Base-by-base conservation (phyloP, 1,140 invertebrate species). In the Muscidifurax raptorellus region DNA sequence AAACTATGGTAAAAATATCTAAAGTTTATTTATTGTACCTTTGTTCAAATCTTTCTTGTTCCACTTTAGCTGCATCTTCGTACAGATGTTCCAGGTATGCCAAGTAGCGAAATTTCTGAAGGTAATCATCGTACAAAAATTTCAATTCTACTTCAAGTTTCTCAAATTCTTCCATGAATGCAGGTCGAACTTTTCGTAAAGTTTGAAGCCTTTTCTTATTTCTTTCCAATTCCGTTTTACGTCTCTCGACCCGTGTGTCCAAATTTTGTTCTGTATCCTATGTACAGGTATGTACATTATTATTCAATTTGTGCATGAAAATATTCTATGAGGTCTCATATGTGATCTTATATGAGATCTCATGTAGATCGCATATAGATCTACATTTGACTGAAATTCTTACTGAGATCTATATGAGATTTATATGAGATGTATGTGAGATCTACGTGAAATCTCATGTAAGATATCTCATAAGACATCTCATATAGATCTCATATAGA, bases 111-210 rank as follows among this genome's bases (percentile, higher is more conserved):
- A 98, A 96, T 80, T 97, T 96, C 75, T 96, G 94, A 47, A 99
- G 95, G 93, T 99, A 99, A 84, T 96, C 95, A 74, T 97, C 95
- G 92, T 99, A 99, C 18, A 98, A 93, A 87, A 95, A 93, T 88
- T 97, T 96, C 10, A 99, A 92, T 90, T 99, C 98, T 69, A 94
- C 93, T 92, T 99, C 98, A 15, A 98, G 94, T 71, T 96, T 96
- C 86, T 99, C 98, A 92, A 99, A 98, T 92, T 99, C 99, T 89
- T 99, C 97, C 95, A 99, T 97, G 91, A 99, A 99, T 0, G 98
- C 98, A 6, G 99, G 99, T 69, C 99, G 97, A 87, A 99, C 98
- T 95, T 98, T 98, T 91, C 98, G 97, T 87, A 99, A 94, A 0
- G 98, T 97, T 89, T 97, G 95, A 64, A 99, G 92, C 80, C 99